These are phyloP conservation scores for Agapornis roseicollis DNA, from an alignment of 2,113 vertebrate species.

Conservation along the genomic window DNA sequence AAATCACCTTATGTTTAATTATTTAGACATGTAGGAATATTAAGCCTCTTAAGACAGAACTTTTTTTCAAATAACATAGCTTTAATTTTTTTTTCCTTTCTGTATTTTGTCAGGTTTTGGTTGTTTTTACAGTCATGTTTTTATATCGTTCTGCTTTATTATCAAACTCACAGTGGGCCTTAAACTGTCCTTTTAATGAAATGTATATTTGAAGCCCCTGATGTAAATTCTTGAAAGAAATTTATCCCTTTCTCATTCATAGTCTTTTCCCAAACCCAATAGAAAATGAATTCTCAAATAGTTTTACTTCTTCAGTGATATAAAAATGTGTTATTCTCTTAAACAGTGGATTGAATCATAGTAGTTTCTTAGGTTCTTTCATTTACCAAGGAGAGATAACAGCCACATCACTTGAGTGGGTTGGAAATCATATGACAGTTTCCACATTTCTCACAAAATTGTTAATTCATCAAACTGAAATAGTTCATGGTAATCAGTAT, in stretches of 20 bases:
- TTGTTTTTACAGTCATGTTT: background rate
- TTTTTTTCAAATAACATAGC: background rate
- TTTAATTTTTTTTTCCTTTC: background rate
- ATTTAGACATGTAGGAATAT: slow-evolving; percentile 33
- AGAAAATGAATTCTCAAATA: background rate
- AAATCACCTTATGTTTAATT: slow-evolving; percentile 54
- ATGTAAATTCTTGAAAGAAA: background rate
- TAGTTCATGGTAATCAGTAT: background rate
- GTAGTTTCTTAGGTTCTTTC: background rate
- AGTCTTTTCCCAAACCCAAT: background rate
- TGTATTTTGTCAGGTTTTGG: background rate
- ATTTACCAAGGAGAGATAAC: background rate
- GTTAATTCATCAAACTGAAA: background rate
- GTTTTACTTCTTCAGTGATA: background rate
- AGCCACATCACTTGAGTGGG: background rate
- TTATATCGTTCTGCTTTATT: background rate
- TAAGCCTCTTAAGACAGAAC: background rate
- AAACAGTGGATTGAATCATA: background rate
- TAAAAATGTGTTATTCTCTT: background rate
- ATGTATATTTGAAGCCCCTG: background rate
- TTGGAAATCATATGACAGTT: background rate
- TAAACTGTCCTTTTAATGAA: background rate
- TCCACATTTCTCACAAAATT: background rate
- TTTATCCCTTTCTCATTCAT: background rate
- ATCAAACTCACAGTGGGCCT: background rate